phyloP scores from a whole-genome alignment of 2,797 vertebrate genomes.

The Helarctos malayanus region DNA sequence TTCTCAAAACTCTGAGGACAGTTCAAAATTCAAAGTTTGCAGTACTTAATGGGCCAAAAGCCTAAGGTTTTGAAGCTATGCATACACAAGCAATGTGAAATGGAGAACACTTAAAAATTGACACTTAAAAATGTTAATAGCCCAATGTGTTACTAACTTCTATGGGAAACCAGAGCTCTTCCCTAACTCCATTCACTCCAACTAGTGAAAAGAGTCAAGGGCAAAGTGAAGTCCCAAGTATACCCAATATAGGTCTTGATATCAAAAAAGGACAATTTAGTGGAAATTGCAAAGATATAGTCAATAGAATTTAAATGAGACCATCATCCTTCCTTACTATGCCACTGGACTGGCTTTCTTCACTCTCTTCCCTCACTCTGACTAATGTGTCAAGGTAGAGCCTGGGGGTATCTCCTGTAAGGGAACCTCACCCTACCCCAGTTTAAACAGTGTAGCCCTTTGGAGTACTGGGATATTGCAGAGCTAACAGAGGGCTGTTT shows the following conservation, averaged over 20 bases:
- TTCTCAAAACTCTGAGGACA: constrained; percentile 70
- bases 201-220: constrained; percentile 6
- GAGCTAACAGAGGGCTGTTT: neutral
- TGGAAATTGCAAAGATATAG: neutral
- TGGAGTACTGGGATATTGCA: neutral
- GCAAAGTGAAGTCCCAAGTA: constrained; percentile 30
- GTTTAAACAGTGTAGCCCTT: neutral
- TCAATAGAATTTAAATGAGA: neutral
- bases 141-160: neutral
- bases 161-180: neutral
- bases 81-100: constrained; percentile 44
- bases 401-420: neutral
- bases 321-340: neutral
- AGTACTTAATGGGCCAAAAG: constrained; percentile 71
- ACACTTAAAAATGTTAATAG: neutral
- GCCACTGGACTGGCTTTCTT: neutral
- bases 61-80: constrained; percentile 62
- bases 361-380: neutral
- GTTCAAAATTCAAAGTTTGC: constrained; percentile 78
- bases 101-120: constrained; percentile 3
- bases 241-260: neutral
- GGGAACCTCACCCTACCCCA: neutral
- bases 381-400: neutral
- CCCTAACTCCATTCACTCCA: neutral
- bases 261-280: neutral